phyloP scores from a whole-genome alignment of 2,113 vertebrate genomes.

The Ammodytes marinus region DNA sequence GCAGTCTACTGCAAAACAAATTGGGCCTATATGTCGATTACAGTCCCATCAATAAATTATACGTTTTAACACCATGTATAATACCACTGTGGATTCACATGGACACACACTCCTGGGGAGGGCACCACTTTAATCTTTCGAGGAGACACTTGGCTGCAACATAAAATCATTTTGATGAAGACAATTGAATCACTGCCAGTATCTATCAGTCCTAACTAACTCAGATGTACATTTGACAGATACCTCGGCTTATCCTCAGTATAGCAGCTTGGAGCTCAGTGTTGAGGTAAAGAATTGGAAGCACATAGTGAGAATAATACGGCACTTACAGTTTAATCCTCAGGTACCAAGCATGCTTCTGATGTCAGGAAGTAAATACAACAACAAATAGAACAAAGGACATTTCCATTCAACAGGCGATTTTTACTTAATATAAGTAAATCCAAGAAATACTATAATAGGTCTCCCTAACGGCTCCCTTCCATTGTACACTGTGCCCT shows the following conservation, averaged over 20 bases:
- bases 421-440: no score
- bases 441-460: not conserved
- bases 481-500: not conserved
- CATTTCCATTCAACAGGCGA: not conserved
- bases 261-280: not conserved
- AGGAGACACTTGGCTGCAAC: conserved; percentile 19
- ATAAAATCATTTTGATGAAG: conserved; percentile 12
- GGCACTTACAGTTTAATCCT: not conserved
- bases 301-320: not conserved
- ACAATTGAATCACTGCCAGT: conserved; percentile 2
- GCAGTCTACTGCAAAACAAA: not conserved
- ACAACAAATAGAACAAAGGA: not conserved
- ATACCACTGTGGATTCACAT: not conserved
- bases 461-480: not conserved
- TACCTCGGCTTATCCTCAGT: conserved; percentile 17
- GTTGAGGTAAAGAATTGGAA: not conserved
- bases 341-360: not conserved
- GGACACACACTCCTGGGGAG: not conserved
- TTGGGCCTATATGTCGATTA: not conserved
- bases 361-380: not conserved
- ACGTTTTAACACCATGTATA: not conserved
- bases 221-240: not conserved
- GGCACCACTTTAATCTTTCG: not conserved
- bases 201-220: not conserved
- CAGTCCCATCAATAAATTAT: not conserved